phyloP scores from a whole-genome alignment of 2,113 vertebrate species.

The Malaclemys terrapin region DNA sequence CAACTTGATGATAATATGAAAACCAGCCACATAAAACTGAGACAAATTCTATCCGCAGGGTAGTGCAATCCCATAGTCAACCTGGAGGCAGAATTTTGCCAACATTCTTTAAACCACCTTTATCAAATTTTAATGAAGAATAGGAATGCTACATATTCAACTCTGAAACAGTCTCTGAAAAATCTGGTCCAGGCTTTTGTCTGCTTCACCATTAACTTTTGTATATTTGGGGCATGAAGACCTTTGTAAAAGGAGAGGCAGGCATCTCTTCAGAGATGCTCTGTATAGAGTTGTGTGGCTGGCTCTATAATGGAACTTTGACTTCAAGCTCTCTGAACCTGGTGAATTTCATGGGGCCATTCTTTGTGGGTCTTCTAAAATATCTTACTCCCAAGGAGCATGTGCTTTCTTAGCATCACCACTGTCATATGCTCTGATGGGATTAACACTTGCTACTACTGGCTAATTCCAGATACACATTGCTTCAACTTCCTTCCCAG shows the following conservation, averaged over 20 bases:
- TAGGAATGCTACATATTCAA: not conserved
- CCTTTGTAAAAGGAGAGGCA: not conserved
- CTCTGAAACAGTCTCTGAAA: not conserved
- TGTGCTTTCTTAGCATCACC: not conserved
- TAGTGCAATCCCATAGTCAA: not conserved
- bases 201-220: not conserved
- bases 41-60: not conserved
- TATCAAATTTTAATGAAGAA: not conserved
- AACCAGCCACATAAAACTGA: not conserved
- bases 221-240: not conserved
- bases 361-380: not conserved
- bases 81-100: slow-evolving; percentile 10
- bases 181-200: rapidly evolving
- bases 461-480: not conserved
- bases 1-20: not conserved
- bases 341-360: not conserved
- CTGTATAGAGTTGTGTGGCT: not conserved
- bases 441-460: slow-evolving; percentile 1
- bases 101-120: not conserved
- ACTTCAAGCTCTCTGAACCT: not conserved
- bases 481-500: not conserved
- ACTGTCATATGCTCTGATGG: not conserved
- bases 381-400: not conserved
- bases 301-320: not conserved
- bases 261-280: not conserved